These are phyloP conservation scores for Mylabris phalerata DNA, from an alignment of 1,140 invertebrate species.

Conservation along the genomic window DNA sequence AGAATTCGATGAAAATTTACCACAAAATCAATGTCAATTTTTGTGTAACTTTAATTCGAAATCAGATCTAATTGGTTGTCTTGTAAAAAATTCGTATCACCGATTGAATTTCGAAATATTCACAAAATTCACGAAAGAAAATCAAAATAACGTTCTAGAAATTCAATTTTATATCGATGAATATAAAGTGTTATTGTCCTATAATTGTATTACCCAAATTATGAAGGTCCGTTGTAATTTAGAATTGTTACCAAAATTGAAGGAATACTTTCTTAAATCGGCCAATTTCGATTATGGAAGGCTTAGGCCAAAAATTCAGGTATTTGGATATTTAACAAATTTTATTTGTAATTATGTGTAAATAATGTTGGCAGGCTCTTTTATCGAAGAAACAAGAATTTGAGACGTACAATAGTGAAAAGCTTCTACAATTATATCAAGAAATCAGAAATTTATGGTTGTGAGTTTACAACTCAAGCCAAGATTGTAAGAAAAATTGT, in stretches of 20 bases:
- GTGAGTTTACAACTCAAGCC: background rate
- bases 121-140: conserved; percentile 17
- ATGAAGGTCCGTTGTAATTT: conserved; percentile 6
- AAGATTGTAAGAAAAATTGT: no score
- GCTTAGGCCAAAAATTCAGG: no score
- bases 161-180: conserved; percentile 16
- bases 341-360: no score
- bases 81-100: conserved; percentile 24
- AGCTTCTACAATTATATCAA: conserved; percentile 1
- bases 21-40: conserved; percentile 13
- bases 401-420: background rate
- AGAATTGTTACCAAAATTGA: no score
- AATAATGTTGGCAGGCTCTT: no score
- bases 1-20: background rate
- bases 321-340: no score
- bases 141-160: conserved; percentile 6
- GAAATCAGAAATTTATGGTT: conserved; percentile 4
- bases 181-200: conserved; percentile 12
- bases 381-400: background rate
- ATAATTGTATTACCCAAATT: conserved; percentile 4
- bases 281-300: no score
- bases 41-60: conserved; percentile 12
- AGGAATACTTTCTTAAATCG: no score
- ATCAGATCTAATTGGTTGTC: conserved; percentile 5
- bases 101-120: conserved; percentile 19